Evolutionary conservation across 2,888 invertebrate species (phyloP).

Genomic region (Xestia ashworthii): DNA sequence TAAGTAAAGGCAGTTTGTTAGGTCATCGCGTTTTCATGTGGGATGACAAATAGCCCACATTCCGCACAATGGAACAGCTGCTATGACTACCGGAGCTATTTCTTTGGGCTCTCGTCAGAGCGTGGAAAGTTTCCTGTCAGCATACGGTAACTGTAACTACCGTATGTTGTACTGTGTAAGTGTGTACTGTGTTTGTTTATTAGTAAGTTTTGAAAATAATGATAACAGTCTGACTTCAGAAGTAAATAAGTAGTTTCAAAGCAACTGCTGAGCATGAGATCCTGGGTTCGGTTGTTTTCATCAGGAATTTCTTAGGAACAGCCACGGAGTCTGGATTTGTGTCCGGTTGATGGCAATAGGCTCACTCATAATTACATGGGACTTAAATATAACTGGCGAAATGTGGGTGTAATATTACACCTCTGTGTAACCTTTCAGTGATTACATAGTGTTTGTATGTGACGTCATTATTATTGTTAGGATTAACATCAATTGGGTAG

Average conservation of each 20-base stretch:
- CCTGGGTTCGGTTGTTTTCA: too few relatives aligned
- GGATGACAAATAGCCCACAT: constrained; percentile 61
- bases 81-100: constrained; percentile 35
- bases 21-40: constrained; percentile 53
- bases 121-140: constrained; percentile 18
- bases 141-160: not conserved
- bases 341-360: too few relatives aligned
- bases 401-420: too few relatives aligned
- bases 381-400: too few relatives aligned
- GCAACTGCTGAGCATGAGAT: too few relatives aligned
- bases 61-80: constrained; percentile 55
- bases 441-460: too few relatives aligned
- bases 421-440: too few relatives aligned
- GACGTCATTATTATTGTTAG: not conserved
- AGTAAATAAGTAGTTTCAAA: not conserved
- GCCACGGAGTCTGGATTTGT: too few relatives aligned
- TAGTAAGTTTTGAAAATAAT: constrained; percentile 2
- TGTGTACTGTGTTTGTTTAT: constrained; percentile 28
- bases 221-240: not conserved
- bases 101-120: constrained; percentile 37
- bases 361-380: too few relatives aligned
- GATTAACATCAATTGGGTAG: too few relatives aligned
- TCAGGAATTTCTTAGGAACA: too few relatives aligned
- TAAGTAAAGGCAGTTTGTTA: constrained; percentile 62
- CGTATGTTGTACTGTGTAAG: too few relatives aligned